Evolutionary conservation across 2,113 vertebrate species (phyloP).

Genomic region (Oreochromis spilurus): DNA sequence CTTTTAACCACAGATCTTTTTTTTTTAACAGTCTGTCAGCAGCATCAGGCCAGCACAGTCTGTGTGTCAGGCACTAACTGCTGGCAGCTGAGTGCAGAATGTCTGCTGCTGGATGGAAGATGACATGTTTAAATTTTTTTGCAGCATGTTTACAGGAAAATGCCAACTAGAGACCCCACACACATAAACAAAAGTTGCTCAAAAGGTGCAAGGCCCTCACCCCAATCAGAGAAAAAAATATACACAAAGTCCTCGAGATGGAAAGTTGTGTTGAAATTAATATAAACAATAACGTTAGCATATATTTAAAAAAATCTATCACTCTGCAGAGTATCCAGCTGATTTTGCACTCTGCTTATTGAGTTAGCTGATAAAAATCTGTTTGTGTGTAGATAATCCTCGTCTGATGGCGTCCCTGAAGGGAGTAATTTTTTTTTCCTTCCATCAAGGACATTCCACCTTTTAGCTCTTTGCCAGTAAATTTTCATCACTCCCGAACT

Average conservation of each 20-base stretch:
- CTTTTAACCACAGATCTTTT: neutral
- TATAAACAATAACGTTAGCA: neutral
- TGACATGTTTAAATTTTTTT: constrained; percentile 63
- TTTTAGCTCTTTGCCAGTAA: constrained; percentile 12
- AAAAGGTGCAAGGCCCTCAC: neutral
- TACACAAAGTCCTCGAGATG: neutral
- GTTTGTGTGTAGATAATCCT: neutral
- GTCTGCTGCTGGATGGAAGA: constrained; percentile 25
- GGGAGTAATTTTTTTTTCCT: neutral
- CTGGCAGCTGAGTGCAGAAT: neutral
- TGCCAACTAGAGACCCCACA: neutral
- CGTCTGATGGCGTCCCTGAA: neutral
- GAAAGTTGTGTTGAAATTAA: neutral
- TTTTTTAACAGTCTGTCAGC: neutral
- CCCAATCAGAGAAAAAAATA: neutral
- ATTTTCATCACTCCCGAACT: constrained; percentile 29
- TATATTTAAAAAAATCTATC: neutral
- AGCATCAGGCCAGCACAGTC: neutral
- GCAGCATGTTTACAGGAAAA: constrained; percentile 49
- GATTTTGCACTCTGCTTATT: neutral
- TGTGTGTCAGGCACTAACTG: neutral
- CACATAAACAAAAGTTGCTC: neutral
- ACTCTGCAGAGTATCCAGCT: neutral
- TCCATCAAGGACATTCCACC: constrained; percentile 34
- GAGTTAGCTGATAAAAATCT: neutral